phyloP scores from a whole-genome alignment of 1,140 invertebrate genomes.

The Solen grandis region DNA sequence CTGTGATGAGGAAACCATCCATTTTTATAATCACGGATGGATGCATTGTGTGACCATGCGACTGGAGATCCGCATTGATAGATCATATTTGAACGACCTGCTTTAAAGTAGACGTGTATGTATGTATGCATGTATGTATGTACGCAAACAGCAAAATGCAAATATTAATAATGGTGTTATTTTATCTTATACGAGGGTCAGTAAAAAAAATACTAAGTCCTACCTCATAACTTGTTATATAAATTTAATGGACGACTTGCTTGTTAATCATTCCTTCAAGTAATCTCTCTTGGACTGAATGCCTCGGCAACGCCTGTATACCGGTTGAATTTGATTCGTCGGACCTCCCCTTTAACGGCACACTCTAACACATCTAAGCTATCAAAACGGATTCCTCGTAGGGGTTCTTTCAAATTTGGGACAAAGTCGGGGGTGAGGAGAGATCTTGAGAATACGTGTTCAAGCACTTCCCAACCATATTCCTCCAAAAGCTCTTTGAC shows the following conservation, averaged over 20 bases:
- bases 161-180: too few species aligned
- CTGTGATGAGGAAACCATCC: too few species aligned
- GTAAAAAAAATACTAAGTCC: too few species aligned
- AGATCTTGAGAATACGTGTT: not conserved
- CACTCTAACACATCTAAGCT: slow-evolving; percentile 2
- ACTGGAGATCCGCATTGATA: too few species aligned
- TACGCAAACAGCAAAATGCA: too few species aligned
- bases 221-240: too few species aligned
- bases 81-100: too few species aligned
- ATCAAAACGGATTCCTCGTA: slow-evolving; percentile 12
- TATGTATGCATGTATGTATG: too few species aligned
- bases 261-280: slow-evolving; percentile 12
- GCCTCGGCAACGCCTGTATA: not conserved
- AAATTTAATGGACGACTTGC: not conserved
- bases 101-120: too few species aligned
- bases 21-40: too few species aligned
- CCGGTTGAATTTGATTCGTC: not conserved
- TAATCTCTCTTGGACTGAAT: slow-evolving; percentile 17
- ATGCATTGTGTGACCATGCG: too few species aligned
- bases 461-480: not conserved
- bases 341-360: slow-evolving; percentile 22
- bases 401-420: slow-evolving; percentile 11
- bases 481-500: not conserved
- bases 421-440: not conserved
- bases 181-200: too few species aligned